These are phyloP conservation scores for Silurus asotus DNA, from an alignment of 2,113 vertebrate species.

Conservation along the genomic window DNA sequence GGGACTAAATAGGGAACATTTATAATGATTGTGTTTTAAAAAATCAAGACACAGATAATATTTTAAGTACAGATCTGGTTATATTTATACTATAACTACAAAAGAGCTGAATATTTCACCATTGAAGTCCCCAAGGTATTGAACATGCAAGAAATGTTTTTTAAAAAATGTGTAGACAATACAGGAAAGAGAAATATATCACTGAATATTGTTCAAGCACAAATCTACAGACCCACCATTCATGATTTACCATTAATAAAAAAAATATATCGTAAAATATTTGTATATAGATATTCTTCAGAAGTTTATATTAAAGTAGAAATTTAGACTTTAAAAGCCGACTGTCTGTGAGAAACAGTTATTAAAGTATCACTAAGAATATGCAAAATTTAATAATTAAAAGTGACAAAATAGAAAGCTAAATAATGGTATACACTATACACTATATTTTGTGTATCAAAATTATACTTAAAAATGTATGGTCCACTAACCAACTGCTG, in stretches of 20 bases:
- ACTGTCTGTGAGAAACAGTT: neutral
- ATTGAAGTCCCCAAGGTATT: neutral
- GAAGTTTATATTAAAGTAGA: constrained; percentile 2
- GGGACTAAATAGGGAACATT: neutral
- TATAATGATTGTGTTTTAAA: neutral
- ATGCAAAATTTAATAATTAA: neutral
- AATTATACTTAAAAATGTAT: neutral
- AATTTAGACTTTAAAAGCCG: neutral
- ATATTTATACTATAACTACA: neutral
- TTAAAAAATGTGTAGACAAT: neutral
- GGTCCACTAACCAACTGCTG: neutral
- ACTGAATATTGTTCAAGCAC: neutral
- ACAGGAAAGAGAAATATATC: neutral
- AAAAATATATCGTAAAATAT: neutral
- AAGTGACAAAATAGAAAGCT: constrained; percentile 4
- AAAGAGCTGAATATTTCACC: neutral
- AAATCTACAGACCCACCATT: neutral
- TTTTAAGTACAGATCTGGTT: neutral
- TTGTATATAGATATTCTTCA: neutral
- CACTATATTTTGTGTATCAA: neutral
- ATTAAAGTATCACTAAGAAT: constrained; percentile 1
- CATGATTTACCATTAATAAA: neutral
- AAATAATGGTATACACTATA: neutral
- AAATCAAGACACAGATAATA: neutral
- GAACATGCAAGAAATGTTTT: neutral